Base-by-base conservation (phyloP, 2,888 invertebrate species). In the Quadriops clusia region DNA sequence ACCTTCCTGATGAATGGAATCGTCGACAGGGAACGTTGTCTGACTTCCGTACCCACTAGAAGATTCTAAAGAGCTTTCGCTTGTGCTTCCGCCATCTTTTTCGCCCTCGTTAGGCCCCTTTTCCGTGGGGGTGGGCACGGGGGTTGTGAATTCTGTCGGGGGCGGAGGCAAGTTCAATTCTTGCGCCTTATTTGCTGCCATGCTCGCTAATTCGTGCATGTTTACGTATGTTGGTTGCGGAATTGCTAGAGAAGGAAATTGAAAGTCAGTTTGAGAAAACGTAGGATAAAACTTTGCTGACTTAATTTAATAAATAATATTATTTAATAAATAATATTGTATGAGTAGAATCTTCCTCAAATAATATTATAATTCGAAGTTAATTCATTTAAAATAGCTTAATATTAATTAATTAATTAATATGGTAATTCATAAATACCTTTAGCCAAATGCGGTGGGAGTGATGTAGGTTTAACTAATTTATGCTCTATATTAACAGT, bases 181-280 rank as follows among this genome's bases (percentile, higher is more conserved):
- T 51, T 70, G 82, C 61, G 61, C 79, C 64, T 68, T 84, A 61
- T 66, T 70, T 7, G 84, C 84, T 23, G 86, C 86, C 64, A 86
- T 68, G 47, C 74, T 77, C 13, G 84, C 85, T 54, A 89, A 62
- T 58, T 90, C 89, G 41, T 85, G 84, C 86, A 87, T 86, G 58
- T 90, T 90, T 49, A 87, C 87, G 62, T 90, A 90, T 51, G 87
- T 73, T 13, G 89, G 89, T 61, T 80, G 78, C 23, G 72, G 70
- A 53, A 67, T 63, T 46, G 68, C 70, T 67, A 54, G 5, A 47
- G 39, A 44, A 38, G 55, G 17, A 24, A 29, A 22, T 18, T 14
- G 9, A 23, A n/a, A 21, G 28, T 28, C 17, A n/a, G n/a, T n/a
- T n/a, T n/a, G n/a, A n/a, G n/a, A n/a, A n/a, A n/a, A n/a, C n/a